Conservation (phyloP, 2,797 vertebrate species). For the Columba guinea region DNA sequence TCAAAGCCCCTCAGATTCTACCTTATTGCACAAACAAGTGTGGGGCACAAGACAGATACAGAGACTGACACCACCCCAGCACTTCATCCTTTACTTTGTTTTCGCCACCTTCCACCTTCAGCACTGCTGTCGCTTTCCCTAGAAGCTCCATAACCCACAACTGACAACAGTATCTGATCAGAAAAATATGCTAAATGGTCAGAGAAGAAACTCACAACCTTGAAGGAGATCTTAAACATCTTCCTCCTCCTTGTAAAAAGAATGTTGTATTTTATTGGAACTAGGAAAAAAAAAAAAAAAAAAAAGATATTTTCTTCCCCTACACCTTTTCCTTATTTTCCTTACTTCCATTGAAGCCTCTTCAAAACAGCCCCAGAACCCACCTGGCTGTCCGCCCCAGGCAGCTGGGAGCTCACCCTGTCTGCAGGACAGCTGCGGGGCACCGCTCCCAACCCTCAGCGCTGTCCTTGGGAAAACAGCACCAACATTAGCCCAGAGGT, state of each 20-base stretch:
- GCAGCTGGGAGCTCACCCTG: not conserved
- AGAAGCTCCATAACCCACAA: not conserved
- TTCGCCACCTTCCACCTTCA: not conserved
- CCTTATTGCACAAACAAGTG: accelerated
- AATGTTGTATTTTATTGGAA: not conserved
- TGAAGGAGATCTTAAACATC: not conserved
- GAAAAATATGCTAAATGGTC: not conserved
- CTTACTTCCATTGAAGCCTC: not conserved
- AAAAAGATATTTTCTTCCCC: not conserved
- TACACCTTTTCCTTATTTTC: not conserved
- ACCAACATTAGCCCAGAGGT: not conserved
- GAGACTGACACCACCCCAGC: not conserved
- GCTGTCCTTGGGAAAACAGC: not conserved
- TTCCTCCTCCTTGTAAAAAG: not conserved
- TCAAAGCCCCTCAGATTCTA: not conserved
- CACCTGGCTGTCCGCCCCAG: not conserved
- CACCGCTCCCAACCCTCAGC: not conserved
- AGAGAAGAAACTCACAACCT: not conserved
- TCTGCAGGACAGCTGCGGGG: not conserved
- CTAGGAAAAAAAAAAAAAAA: not conserved
- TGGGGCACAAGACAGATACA: not conserved
- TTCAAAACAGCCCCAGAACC: not conserved
- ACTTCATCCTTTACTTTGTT: not conserved
- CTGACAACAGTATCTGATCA: not conserved
- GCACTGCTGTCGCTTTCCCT: not conserved